phyloP scores from a whole-genome alignment of 2,797 vertebrate genomes.

The Buceros bicornis region DNA sequence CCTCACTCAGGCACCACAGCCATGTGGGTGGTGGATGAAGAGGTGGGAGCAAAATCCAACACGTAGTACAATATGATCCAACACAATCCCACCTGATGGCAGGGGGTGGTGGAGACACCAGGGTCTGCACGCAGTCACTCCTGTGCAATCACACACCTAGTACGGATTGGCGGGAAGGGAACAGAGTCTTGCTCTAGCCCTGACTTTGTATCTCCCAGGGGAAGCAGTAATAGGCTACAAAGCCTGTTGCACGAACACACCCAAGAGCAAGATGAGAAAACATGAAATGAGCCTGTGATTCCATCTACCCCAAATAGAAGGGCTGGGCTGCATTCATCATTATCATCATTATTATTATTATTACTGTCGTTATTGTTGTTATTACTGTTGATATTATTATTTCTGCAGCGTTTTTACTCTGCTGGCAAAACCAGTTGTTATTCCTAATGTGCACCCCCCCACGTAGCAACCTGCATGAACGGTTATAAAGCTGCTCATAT shows the following conservation, averaged over 20 bases:
- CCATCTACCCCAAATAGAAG: not conserved
- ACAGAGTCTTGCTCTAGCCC: not conserved
- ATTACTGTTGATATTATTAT: not conserved
- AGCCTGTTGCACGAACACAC: not conserved
- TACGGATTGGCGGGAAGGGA: not conserved
- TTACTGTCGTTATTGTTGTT: not conserved
- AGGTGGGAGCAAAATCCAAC: not conserved
- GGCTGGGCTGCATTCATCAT: not conserved
- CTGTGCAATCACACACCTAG: not conserved
- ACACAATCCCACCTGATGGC: no score
- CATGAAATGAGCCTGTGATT: not conserved
- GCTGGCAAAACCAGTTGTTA: not conserved
- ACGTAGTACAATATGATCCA: not conserved
- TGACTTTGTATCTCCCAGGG: not conserved
- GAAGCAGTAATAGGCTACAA: not conserved
- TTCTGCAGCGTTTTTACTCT: not conserved
- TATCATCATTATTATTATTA: no score
- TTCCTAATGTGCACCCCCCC: not conserved
- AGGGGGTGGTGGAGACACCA: not conserved
- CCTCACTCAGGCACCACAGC: not conserved
- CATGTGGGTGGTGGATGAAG: rapidly evolving
- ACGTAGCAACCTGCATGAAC: not conserved
- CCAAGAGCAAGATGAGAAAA: not conserved
- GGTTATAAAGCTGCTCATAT: not conserved
- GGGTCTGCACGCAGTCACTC: not conserved